A percentile compares a stretch with the other conserved stretches of the same genome.
These are phyloP conservation scores for Trichoplusia ni DNA, from an alignment of 1,140 invertebrate genomes.

Conservation along the genomic window DNA sequence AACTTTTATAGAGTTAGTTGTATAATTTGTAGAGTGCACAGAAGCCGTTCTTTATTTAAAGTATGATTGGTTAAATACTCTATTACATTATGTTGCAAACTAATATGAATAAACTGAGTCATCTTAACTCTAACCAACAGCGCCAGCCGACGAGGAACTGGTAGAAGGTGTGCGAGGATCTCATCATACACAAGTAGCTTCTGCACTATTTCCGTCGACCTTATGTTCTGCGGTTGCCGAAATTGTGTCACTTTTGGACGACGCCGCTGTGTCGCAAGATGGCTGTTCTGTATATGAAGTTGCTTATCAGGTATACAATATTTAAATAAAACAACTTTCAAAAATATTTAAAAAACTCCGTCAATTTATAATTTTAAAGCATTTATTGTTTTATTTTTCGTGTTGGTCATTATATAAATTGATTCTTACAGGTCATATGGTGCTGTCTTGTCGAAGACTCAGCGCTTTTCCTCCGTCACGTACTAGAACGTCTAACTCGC, in stretches of 20 bases:
- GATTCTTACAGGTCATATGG: constrained; percentile 92
- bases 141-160: constrained; percentile 85
- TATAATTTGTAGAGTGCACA: too few relatives aligned
- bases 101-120: neutral
- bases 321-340: too few relatives aligned
- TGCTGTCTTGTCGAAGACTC: constrained; percentile 98
- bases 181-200: constrained; percentile 93
- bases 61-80: too few relatives aligned
- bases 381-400: too few relatives aligned
- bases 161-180: constrained; percentile 86
- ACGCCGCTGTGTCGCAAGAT: constrained; percentile 96
- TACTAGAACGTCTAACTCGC: constrained; percentile 96
- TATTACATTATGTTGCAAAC: too few relatives aligned
- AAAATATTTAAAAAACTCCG: too few relatives aligned
- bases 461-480: constrained; percentile 96
- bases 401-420: neutral
- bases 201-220: constrained; percentile 97
- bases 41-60: too few relatives aligned
- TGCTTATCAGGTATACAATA: constrained; percentile 89
- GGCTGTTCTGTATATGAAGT: constrained; percentile 95
- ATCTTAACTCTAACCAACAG: constrained; percentile 27
- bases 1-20: too few relatives aligned
- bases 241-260: constrained; percentile 97
- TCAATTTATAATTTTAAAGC: too few relatives aligned
- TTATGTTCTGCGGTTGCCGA: constrained; percentile 97